phyloP scores from a whole-genome alignment of 2,888 invertebrate species.

The Heliconius ethilla region DNA sequence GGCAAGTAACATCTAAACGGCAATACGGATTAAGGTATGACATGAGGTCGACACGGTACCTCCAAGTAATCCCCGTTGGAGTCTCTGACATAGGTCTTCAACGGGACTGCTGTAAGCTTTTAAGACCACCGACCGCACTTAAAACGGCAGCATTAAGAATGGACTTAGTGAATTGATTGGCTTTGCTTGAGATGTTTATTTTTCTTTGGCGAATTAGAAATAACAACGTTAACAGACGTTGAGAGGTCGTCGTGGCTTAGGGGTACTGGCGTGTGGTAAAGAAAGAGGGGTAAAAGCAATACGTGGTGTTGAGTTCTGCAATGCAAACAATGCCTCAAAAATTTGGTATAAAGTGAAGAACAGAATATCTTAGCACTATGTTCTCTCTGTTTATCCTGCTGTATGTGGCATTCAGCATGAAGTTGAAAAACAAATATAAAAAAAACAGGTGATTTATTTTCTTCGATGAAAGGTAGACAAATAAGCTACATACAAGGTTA shows the following conservation, averaged over 20 bases:
- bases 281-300: background rate
- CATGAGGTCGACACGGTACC: constrained; percentile 41
- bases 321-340: background rate
- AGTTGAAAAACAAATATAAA: no score
- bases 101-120: constrained; percentile 43
- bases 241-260: background rate
- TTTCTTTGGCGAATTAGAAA: background rate
- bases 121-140: constrained; percentile 43
- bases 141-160: constrained; percentile 32
- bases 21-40: constrained; percentile 38
- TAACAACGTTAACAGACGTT: background rate
- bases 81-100: constrained; percentile 45
- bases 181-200: constrained; percentile 18
- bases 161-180: constrained; percentile 34
- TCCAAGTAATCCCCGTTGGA: constrained; percentile 37
- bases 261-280: background rate
- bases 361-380: background rate
- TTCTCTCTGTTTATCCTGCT: background rate
- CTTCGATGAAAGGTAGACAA: no score
- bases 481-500: no score
- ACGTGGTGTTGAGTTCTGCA: background rate
- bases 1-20: constrained; percentile 31
- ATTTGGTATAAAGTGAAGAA: background rate
- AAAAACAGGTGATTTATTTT: no score
- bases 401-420: background rate